Evolutionary conservation across 2,113 vertebrate genomes (phyloP).

Genomic region (Phyllopteryx taeniolatus): DNA sequence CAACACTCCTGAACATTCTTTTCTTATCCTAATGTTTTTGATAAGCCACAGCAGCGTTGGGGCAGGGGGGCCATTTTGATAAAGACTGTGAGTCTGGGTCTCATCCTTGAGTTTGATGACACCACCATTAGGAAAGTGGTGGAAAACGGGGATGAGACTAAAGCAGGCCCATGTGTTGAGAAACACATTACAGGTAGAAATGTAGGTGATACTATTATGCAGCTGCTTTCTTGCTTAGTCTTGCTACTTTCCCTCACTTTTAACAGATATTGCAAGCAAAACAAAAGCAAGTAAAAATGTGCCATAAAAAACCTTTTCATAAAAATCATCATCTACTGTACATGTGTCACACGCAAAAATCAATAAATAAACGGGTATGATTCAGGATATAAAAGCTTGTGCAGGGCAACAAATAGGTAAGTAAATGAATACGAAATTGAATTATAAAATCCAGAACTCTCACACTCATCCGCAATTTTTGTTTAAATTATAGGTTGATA

Average conservation of each 20-base stretch:
- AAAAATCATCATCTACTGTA: too few species aligned
- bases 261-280: too few species aligned
- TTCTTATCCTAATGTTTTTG: conserved; percentile 66
- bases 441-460: too few species aligned
- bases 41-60: conserved; percentile 42
- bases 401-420: too few species aligned
- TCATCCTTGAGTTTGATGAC: conserved; percentile 41
- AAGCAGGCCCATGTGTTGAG: conserved; percentile 3
- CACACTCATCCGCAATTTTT: too few species aligned
- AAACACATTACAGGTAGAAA: not conserved
- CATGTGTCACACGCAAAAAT: too few species aligned
- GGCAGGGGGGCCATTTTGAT: conserved; percentile 38
- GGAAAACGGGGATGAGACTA: conserved; percentile 1
- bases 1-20: conserved; percentile 67
- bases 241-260: not conserved
- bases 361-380: too few species aligned
- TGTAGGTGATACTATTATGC: not conserved
- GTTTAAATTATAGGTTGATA: too few species aligned
- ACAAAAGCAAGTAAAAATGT: too few species aligned
- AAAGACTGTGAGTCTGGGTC: conserved; percentile 50
- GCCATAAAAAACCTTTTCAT: too few species aligned
- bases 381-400: too few species aligned
- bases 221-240: not conserved
- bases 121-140: conserved; percentile 4
- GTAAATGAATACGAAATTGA: too few species aligned